Base-by-base conservation (phyloP, 2,797 vertebrate genomes). In the Enteromius fasciolatus region DNA sequence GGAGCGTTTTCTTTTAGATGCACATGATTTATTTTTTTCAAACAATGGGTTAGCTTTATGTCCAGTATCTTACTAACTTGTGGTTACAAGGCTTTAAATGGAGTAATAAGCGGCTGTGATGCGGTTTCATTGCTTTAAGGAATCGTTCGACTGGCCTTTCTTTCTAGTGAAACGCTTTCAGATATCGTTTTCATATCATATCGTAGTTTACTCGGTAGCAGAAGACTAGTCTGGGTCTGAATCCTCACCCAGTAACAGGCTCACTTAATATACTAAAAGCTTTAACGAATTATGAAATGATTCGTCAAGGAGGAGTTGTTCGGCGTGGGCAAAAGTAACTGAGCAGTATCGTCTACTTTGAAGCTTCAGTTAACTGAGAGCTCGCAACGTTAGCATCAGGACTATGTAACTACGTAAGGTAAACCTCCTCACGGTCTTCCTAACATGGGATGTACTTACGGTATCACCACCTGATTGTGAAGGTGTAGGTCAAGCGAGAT, bases 31-130 rank as follows among this genome's bases (percentile, higher is more conserved):
- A 88, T 33, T 33, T 85, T 92, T 88, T 84, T 92, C 86, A 91
- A 91, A 90, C 90, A 88, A 89, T 92, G 91, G 91, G 90, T 94
- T 94, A 93, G 88, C 90, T 89, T 93, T 92, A 93, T 89, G 89
- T 87, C 87, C 70, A 86, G 41, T 92, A 92, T 94, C 91, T 89
- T 90, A 93, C 92, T 92, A 91, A 94, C 93, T 90, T 88, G 90
- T 93, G 95, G 94, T 96, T 95, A 92, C 92, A 95, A 95, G 93
- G 94, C 94, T 96, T 95, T 96, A 96, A 78, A 94, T 84, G 78
- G 85, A 85, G 92, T 94, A 94, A 93, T 94, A 94, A 93, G 92
- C 94, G 91, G 92, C 92, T 90, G 91, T 93, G 90, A 90, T 92
- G 90, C 91, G 93, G 93, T 94, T 91, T 93, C 90, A 91, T 93